phyloP scores from a whole-genome alignment of 2,113 vertebrate genomes.

The Physeter macrocephalus region DNA sequence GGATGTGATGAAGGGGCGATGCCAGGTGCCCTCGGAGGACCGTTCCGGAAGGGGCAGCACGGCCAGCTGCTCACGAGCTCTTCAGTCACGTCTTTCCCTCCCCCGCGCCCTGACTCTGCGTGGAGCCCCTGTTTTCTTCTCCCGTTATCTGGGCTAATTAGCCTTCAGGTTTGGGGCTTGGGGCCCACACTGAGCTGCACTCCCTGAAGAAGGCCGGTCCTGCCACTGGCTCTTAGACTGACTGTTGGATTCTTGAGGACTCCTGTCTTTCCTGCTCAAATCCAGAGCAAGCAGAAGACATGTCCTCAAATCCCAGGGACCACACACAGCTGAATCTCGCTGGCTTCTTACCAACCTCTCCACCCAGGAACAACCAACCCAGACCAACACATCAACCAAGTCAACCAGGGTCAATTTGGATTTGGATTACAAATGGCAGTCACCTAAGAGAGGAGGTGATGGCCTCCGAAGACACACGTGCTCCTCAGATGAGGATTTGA shows the following conservation, averaged over 20 bases:
- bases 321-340: background rate
- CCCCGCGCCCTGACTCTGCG: background rate
- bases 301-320: background rate
- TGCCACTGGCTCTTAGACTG: background rate
- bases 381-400: rapidly evolving
- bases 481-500: background rate
- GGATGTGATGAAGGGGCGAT: rapidly evolving
- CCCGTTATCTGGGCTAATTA: rapidly evolving
- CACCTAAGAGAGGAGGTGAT: background rate
- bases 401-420: background rate
- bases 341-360: background rate
- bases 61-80: rapidly evolving
- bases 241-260: background rate
- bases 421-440: slow-evolving; percentile 67
- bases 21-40: rapidly evolving
- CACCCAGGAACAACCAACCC: background rate
- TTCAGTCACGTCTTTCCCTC: rapidly evolving
- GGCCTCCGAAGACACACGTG: rapidly evolving
- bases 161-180: background rate
- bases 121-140: rapidly evolving
- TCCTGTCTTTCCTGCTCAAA: background rate
- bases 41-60: rapidly evolving
- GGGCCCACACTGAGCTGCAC: background rate
- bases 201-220: rapidly evolving
- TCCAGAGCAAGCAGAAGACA: background rate